phyloP scores from a whole-genome alignment of 2,888 invertebrate species.

The Dioctria rufipes region DNA sequence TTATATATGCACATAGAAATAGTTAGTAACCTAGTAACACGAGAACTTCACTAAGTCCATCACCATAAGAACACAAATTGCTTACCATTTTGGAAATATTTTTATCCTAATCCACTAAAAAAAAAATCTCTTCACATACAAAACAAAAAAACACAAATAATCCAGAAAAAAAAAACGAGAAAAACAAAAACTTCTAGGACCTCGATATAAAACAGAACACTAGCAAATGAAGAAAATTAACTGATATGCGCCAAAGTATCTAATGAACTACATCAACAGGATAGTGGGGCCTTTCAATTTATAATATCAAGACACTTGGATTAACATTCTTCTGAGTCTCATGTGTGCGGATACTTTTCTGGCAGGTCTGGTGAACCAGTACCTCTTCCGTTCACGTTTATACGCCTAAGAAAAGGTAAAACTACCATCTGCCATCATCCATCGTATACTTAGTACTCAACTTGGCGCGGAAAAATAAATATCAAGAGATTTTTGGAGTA shows the following conservation, averaged over 20 bases:
- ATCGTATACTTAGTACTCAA: not conserved
- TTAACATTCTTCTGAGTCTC: not conserved
- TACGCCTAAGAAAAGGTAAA: not conserved
- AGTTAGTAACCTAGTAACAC: too few relatives aligned
- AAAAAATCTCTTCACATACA: not conserved
- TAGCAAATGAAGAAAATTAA: constrained; percentile 21
- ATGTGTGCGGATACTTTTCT: not conserved
- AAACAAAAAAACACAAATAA: constrained; percentile 9
- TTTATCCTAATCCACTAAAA: constrained; percentile 1
- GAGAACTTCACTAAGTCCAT: too few relatives aligned
- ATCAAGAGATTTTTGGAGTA: too few relatives aligned
- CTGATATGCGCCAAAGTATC: constrained; percentile 57
- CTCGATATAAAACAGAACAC: too few relatives aligned
- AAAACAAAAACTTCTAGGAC: constrained; percentile 3
- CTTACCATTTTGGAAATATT: constrained; percentile 6
- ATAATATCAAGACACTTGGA: constrained; percentile 56
- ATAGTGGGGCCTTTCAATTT: constrained; percentile 63
- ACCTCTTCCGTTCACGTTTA: not conserved
- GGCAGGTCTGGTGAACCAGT: not conserved
- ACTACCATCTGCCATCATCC: not conserved
- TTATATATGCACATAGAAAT: too few relatives aligned
- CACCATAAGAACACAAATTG: not conserved
- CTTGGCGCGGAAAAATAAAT: not conserved
- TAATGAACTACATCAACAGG: constrained; percentile 61
- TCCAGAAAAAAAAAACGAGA: constrained; percentile 12